A percentile compares a stretch with the other conserved stretches of the same genome.
These are phyloP conservation scores for Aphodius sticticus DNA, from an alignment of 2,888 invertebrate genomes.

Conservation along the genomic window DNA sequence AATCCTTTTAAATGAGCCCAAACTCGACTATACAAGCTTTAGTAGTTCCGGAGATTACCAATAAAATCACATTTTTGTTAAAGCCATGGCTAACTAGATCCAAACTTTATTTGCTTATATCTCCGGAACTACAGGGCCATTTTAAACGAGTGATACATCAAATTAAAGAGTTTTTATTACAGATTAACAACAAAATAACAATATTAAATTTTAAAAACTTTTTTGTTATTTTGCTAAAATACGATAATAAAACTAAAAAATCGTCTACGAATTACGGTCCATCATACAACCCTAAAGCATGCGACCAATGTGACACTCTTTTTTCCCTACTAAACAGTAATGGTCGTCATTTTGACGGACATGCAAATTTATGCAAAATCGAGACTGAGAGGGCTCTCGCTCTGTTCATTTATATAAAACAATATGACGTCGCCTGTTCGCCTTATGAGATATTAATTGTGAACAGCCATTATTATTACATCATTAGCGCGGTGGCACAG, in stretches of 20 bases:
- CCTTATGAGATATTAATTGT: slow-evolving; percentile 61
- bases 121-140: neutral
- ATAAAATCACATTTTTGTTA: neutral
- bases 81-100: neutral
- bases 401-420: slow-evolving; percentile 41
- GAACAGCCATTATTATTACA: slow-evolving; percentile 60
- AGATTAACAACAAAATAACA: neutral
- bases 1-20: neutral
- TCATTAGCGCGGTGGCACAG: slow-evolving; percentile 55
- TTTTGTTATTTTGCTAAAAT: neutral
- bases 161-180: neutral
- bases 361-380: slow-evolving; percentile 21
- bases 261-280: no score
- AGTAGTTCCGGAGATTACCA: neutral
- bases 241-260: no score
- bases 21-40: neutral
- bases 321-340: neutral
- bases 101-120: neutral
- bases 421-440: slow-evolving; percentile 50
- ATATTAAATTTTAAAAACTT: neutral
- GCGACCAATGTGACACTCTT: no score
- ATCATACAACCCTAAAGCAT: no score
- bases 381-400: slow-evolving; percentile 7
- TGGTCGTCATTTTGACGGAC: neutral
- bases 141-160: neutral